Base-by-base conservation (phyloP, 1,140 invertebrate genomes). In the Oncopodura yosiiana region DNA sequence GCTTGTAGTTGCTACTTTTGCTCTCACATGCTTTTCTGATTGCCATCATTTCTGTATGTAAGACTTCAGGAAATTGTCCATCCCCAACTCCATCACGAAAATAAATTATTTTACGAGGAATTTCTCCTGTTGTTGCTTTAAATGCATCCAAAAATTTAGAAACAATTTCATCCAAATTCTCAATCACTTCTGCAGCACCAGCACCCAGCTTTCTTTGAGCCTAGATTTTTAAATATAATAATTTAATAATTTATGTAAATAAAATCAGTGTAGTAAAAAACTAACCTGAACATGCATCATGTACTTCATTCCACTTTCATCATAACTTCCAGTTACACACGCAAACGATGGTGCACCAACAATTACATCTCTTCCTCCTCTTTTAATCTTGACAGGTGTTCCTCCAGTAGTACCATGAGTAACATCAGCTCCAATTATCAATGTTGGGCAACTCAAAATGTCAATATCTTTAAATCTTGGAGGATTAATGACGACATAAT, bases 381-480 rank as follows among this genome's bases (percentile, higher is more conserved):
- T n/a, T n/a, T n/a, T 29, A 14, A 48, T 18, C 4, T 30, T 29
- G 32, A 45, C 24, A 11, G 14, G 48, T 11, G 4, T 48, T 18
- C 45, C 39, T 3, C 48, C 83, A 0, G 83, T 83, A 1, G 82
- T 78, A 0, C 87, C 86, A 76, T 93, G 88, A 1, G 86, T 89
- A 1, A 92, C 87, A 72, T 94, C 90, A 19, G 87, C 88, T 1
- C 90, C 87, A 29, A 92, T 72, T 14, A 86, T 76, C 73, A 91
- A 84, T 0, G 73, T 69, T 3, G 76, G 74, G 43, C 38, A 53
- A 55, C 39, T 18, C n/a, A 51, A 46, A 37, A 52, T 42, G 4
- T 29, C 37, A 37, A 55, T 49, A 2, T 41, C 19, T 19, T 27
- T n/a, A 1, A 46, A 44, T 0, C 39, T 26, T 16, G 43, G 48